Evolutionary conservation across 2,888 invertebrate genomes (phyloP).

Genomic region (Rhagonycha fulva): DNA sequence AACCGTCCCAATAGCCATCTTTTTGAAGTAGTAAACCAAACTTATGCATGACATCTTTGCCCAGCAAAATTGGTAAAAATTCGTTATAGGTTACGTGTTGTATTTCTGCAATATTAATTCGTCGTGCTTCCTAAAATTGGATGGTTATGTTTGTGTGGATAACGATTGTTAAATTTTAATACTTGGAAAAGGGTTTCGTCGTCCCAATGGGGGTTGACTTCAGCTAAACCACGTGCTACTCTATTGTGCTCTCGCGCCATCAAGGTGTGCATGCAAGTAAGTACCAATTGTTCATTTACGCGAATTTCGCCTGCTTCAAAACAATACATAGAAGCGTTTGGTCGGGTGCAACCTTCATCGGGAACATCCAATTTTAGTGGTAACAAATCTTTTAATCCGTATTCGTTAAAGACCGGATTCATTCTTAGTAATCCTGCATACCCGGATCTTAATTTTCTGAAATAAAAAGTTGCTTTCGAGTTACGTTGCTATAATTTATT

Average conservation of each 20-base stretch:
- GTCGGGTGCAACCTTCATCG: slow-evolving; percentile 90
- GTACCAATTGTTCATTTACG: slow-evolving; percentile 87
- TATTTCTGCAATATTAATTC: slow-evolving; percentile 84
- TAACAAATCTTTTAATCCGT: slow-evolving; percentile 84
- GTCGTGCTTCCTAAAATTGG: slow-evolving; percentile 67
- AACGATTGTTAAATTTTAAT: neutral
- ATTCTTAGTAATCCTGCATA: slow-evolving; percentile 82
- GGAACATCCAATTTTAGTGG: slow-evolving; percentile 88
- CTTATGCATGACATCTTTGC: slow-evolving; percentile 90
- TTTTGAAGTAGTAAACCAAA: slow-evolving; percentile 83
- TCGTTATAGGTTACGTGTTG: slow-evolving; percentile 92
- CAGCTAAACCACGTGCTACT: slow-evolving; percentile 73
- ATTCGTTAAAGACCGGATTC: slow-evolving; percentile 87
- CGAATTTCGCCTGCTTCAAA: slow-evolving; percentile 93
- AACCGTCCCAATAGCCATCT: slow-evolving; percentile 84
- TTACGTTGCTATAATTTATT: neutral
- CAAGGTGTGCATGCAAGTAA: slow-evolving; percentile 89
- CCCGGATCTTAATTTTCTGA: slow-evolving; percentile 78
- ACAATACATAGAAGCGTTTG: slow-evolving; percentile 88
- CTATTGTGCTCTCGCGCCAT: slow-evolving; percentile 92
- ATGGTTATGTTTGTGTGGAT: neutral
- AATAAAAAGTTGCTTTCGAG: slow-evolving; percentile 32
- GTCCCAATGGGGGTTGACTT: slow-evolving; percentile 90
- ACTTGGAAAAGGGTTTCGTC: slow-evolving; percentile 88
- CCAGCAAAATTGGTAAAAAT: slow-evolving; percentile 84